Evolutionary conservation across 2,888 invertebrate species (phyloP).

Genomic region (Dicyrtoma fusca): DNA sequence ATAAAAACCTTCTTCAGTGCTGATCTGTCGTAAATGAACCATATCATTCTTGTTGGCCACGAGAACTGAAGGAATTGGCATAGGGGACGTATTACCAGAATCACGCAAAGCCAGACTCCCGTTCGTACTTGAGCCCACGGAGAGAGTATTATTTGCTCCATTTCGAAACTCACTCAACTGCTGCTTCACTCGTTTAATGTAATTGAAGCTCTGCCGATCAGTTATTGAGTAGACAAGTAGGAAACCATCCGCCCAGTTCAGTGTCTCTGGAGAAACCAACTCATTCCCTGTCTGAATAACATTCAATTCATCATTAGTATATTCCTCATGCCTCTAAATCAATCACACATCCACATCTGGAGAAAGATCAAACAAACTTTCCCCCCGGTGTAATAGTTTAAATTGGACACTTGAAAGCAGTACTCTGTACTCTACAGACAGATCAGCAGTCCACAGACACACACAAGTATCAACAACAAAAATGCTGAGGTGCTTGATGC

Average conservation of each 20-base stretch:
- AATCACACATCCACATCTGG: not conserved
- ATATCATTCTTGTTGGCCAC: slow-evolving; percentile 89
- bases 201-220: slow-evolving; percentile 81
- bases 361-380: not conserved
- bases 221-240: slow-evolving; percentile 88
- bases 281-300: slow-evolving; percentile 70
- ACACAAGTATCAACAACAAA: no score
- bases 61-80: slow-evolving; percentile 73
- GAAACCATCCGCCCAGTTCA: slow-evolving; percentile 89
- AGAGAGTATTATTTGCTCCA: slow-evolving; percentile 44
- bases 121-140: slow-evolving; percentile 39
- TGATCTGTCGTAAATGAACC: slow-evolving; percentile 86
- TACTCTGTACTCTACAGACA: no score
- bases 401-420: no score
- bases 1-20: slow-evolving; percentile 74
- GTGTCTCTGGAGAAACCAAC: slow-evolving; percentile 72
- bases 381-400: no score
- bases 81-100: slow-evolving; percentile 37
- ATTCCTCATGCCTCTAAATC: not conserved
- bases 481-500: no score
- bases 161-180: slow-evolving; percentile 64
- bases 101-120: slow-evolving; percentile 43
- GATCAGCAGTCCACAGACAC: no score
- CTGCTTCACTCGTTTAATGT: slow-evolving; percentile 74
- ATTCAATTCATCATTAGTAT: no score